A percentile compares a stretch with the other conserved stretches of the same genome.
Evolutionary conservation across 2,797 vertebrate genomes (phyloP).

Genomic region (Enteromius mattozi): DNA sequence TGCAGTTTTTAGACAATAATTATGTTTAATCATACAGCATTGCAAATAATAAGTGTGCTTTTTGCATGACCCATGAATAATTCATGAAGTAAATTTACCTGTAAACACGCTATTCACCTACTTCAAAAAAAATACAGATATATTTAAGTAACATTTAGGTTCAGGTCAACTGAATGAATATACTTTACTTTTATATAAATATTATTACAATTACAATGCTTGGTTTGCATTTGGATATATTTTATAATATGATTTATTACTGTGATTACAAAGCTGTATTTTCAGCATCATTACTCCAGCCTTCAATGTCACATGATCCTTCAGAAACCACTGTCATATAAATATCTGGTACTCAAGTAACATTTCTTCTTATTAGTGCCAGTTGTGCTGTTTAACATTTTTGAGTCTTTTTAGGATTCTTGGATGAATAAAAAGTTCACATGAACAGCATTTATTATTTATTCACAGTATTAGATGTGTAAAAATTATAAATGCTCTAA

Average conservation of each 20-base stretch:
- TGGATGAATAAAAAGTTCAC: not conserved
- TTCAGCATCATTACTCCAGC: not conserved
- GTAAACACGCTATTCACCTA: not conserved
- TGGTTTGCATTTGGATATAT: not conserved
- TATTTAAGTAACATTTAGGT: not conserved
- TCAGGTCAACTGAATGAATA: not conserved
- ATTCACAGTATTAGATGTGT: not conserved
- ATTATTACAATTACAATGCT: not conserved
- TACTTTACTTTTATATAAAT: not conserved
- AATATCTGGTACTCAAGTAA: not conserved
- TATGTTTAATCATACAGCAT: constrained; percentile 13
- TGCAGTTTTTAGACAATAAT: constrained; percentile 24
- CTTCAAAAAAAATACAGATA: not conserved
- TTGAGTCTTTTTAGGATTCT: not conserved
- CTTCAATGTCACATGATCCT: not conserved
- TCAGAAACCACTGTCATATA: not conserved
- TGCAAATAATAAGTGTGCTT: not conserved
- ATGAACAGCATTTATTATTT: not conserved
- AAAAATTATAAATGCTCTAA: not conserved
- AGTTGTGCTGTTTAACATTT: not conserved
- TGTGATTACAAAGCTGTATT: not conserved
- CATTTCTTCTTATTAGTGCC: not conserved
- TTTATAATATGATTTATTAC: not conserved
- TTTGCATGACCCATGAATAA: not conserved
- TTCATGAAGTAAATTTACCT: not conserved